Conservation (phyloP, 2,888 invertebrate species). For the Magallana nippona region DNA sequence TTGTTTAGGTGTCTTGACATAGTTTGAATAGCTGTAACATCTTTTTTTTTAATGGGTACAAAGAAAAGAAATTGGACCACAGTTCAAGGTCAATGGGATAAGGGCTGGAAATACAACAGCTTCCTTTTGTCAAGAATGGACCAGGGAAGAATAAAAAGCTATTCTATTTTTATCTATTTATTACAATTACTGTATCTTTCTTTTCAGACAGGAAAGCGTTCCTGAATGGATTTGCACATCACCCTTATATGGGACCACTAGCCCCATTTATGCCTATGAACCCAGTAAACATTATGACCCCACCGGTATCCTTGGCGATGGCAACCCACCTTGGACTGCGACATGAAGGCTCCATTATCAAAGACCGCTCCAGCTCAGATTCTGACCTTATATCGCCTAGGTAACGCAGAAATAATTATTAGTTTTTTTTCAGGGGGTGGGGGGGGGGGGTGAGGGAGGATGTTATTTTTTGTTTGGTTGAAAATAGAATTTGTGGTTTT, state of each 20-base stretch:
- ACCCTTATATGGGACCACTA: constrained; percentile 72
- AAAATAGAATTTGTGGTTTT: too few species aligned
- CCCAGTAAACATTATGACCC: constrained; percentile 73
- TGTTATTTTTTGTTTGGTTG: too few species aligned
- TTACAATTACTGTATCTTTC: neutral
- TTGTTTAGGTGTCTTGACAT: constrained; percentile 21
- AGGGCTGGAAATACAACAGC: too few species aligned
- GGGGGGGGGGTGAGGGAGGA: too few species aligned
- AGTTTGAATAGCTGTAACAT: neutral
- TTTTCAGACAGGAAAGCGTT: constrained; percentile 71
- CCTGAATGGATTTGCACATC: constrained; percentile 76
- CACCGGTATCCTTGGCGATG: constrained; percentile 74
- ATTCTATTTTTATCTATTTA: too few species aligned
- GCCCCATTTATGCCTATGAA: constrained; percentile 75
- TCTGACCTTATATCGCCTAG: constrained; percentile 62
- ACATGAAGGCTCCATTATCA: constrained; percentile 66
- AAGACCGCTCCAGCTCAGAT: constrained; percentile 65
- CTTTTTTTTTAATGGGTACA: neutral
- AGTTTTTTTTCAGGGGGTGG: too few species aligned
- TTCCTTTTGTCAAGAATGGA: too few species aligned
- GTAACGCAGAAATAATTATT: constrained; percentile 40
- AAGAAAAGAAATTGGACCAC: neutral
- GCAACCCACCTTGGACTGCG: constrained; percentile 73
- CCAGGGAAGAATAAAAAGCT: too few species aligned
- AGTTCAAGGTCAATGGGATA: constrained; percentile 4